Conservation (phyloP, 2,797 vertebrate genomes). For the Australoheros facetus region DNA sequence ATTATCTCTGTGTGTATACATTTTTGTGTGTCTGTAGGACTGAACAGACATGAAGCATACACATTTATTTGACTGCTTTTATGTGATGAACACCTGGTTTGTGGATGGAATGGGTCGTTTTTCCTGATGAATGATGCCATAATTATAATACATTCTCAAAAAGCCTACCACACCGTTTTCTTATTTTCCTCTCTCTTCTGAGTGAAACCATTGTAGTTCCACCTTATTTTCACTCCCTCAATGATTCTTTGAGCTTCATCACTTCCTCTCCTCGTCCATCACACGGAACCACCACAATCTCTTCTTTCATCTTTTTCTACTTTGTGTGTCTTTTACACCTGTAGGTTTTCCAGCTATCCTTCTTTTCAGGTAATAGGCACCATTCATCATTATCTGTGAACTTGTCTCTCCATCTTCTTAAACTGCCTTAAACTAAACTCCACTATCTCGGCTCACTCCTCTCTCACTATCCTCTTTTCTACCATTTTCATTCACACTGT, state of each 20-base stretch:
- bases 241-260: slow-evolving; percentile 19
- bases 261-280: slow-evolving; percentile 41
- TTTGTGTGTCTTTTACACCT: slow-evolving; percentile 47
- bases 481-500: slow-evolving; percentile 59
- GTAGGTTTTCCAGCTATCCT: slow-evolving; percentile 25
- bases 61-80: slow-evolving; percentile 3
- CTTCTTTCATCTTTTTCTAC: slow-evolving; percentile 18
- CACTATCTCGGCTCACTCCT: slow-evolving; percentile 55
- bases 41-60: neutral
- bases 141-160: slow-evolving; percentile 45
- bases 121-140: slow-evolving; percentile 49
- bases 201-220: slow-evolving; percentile 6
- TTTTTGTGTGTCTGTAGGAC: neutral
- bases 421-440: slow-evolving; percentile 63
- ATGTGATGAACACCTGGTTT: neutral
- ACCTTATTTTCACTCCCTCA: slow-evolving; percentile 31
- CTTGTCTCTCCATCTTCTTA: slow-evolving; percentile 45
- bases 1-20: neutral
- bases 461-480: slow-evolving; percentile 46
- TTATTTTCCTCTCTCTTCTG: neutral
- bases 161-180: slow-evolving; percentile 29
- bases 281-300: slow-evolving; percentile 9
- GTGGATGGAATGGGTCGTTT: slow-evolving; percentile 13
- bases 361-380: slow-evolving; percentile 46
- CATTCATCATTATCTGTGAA: slow-evolving; percentile 66